Percentiles rank a stretch among this genome's conserved stretches.
Conservation (phyloP, 2,888 invertebrate genomes). For the Drosophila cognata region DNA sequence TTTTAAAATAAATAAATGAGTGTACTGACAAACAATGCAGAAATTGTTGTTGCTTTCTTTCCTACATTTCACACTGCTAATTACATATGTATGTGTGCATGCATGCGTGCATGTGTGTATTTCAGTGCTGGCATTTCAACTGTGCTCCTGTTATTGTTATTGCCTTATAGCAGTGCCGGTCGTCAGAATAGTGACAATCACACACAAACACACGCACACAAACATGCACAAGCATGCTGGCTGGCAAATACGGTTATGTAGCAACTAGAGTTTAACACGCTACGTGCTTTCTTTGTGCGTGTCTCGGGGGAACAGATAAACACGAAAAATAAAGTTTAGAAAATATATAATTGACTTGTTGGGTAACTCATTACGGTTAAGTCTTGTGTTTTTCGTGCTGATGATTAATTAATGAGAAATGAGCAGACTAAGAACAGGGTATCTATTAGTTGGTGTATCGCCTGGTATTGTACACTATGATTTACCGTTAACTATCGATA, state of each 20-base stretch:
- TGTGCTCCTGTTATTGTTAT: slow-evolving; percentile 2
- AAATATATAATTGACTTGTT: background rate
- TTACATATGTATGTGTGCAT: slow-evolving; percentile 7
- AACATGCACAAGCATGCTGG: slow-evolving; percentile 3
- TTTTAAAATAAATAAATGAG: slow-evolving; percentile 53
- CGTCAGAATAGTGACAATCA: slow-evolving; percentile 5
- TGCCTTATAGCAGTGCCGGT: slow-evolving; percentile 15
- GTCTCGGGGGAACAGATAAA: background rate
- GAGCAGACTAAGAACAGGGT: background rate
- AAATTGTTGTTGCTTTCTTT: slow-evolving; percentile 3
- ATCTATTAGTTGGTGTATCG: background rate
- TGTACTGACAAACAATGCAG: slow-evolving; percentile 22
- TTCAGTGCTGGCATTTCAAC: background rate
- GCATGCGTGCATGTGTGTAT: background rate
- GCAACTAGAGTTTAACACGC: slow-evolving; percentile 43
- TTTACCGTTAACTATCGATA: background rate
- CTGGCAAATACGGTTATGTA: slow-evolving; percentile 35
- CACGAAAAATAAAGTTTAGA: background rate
- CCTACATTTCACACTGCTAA: slow-evolving; percentile 8
- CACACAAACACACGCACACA: background rate
- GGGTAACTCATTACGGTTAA: background rate
- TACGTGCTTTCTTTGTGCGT: background rate
- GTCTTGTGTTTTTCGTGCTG: background rate
- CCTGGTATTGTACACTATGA: background rate
- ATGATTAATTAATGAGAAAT: background rate